Evolutionary conservation across 2,113 vertebrate species (phyloP).

Genomic region (Bos indicus): DNA sequence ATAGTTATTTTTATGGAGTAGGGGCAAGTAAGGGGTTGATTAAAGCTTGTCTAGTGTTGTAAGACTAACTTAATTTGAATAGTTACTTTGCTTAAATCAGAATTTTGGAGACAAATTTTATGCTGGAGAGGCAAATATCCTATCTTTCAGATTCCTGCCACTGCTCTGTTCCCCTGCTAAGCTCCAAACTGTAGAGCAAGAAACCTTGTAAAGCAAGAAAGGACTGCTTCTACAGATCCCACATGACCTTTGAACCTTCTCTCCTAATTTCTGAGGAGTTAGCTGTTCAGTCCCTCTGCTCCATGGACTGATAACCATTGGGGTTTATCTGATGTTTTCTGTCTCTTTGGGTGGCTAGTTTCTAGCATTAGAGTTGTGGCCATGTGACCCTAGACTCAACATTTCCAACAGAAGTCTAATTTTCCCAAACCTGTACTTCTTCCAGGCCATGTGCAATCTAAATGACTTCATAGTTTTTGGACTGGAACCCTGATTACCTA

Average conservation of each 20-base stretch:
- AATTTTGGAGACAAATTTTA: not conserved
- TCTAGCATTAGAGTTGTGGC: too few species aligned
- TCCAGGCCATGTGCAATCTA: not conserved
- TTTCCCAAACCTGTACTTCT: not conserved
- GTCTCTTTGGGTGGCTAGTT: not conserved
- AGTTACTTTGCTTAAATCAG: not conserved
- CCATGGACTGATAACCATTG: not conserved
- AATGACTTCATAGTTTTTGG: not conserved
- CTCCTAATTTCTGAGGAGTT: not conserved
- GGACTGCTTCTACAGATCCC: not conserved
- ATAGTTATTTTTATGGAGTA: not conserved
- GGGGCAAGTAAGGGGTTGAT: not conserved
- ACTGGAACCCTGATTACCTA: not conserved
- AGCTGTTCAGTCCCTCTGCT: not conserved
- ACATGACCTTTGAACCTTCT: not conserved
- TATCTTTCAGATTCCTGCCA: not conserved
- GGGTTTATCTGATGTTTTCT: not conserved
- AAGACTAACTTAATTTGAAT: not conserved
- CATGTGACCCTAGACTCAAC: not conserved
- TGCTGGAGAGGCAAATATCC: not conserved
- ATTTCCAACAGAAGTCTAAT: not conserved
- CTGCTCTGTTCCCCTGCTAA: not conserved
- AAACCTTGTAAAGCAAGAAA: not conserved
- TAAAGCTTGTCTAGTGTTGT: not conserved
- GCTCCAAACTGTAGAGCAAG: not conserved